phyloP scores from a whole-genome alignment of 2,797 vertebrate species.

The Gambelia wislizenii region DNA sequence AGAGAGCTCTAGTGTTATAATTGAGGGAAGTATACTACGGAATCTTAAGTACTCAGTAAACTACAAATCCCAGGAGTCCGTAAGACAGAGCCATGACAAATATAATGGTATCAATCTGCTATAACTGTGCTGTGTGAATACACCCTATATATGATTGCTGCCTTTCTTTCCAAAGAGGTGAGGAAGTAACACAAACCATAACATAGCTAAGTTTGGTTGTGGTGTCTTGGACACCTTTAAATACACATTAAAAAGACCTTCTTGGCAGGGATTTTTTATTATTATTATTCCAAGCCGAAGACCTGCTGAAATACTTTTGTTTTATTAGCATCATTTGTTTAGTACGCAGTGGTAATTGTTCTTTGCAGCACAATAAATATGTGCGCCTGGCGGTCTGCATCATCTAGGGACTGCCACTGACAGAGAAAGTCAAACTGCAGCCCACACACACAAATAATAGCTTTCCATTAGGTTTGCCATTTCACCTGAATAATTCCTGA shows the following conservation, averaged over 20 bases:
- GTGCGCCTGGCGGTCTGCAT: constrained; percentile 69
- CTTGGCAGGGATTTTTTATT: constrained; percentile 27
- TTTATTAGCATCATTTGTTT: constrained; percentile 76
- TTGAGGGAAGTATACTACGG: no score
- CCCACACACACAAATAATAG: constrained; percentile 79
- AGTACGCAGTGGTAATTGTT: constrained; percentile 73
- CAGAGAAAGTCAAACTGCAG: constrained; percentile 76
- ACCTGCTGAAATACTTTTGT: constrained; percentile 69
- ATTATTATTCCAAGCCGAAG: constrained; percentile 44
- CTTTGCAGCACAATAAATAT: constrained; percentile 74
- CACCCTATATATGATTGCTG: no score
- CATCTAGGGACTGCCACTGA: constrained; percentile 65
- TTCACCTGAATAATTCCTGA: constrained; percentile 85
- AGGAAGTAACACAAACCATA: background rate
- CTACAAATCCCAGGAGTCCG: no score
- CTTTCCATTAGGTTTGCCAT: constrained; percentile 82
- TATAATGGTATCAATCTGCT: no score
- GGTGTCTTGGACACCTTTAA: background rate
- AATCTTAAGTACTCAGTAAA: no score
- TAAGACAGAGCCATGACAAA: no score
- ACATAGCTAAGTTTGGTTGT: background rate
- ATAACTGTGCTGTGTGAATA: no score
- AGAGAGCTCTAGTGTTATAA: no score
- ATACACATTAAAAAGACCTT: background rate
- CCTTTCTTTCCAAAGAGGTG: background rate